phyloP scores from a whole-genome alignment of 2,113 vertebrate genomes.

The Stigmatopora nigra region DNA sequence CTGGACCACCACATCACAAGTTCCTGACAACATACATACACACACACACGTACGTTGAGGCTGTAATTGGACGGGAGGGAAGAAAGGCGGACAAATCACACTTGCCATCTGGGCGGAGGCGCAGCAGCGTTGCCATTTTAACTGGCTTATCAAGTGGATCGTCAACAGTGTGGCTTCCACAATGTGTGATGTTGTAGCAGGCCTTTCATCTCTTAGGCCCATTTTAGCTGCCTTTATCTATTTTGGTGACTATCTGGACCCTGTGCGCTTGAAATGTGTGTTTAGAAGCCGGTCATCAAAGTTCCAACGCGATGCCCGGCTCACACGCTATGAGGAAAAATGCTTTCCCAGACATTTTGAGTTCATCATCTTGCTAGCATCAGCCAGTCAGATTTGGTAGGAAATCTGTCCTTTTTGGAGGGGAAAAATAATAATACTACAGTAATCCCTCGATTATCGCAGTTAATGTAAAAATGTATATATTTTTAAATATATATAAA shows the following conservation, averaged over 20 bases:
- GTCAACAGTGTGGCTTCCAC: not conserved
- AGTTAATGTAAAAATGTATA: no score
- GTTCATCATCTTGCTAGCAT: not conserved
- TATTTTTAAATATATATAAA: no score
- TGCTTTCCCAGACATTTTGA: not conserved
- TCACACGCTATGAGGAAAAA: slow-evolving; percentile 1
- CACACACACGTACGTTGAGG: slow-evolving; percentile 30
- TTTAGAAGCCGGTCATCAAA: not conserved
- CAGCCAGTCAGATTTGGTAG: not conserved
- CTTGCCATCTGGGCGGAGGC: slow-evolving; percentile 55
- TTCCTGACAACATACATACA: slow-evolving; percentile 38
- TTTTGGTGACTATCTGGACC: not conserved
- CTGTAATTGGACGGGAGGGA: slow-evolving; percentile 48
- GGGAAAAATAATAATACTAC: no score
- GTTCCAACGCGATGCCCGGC: not conserved
- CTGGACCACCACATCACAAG: slow-evolving; percentile 75
- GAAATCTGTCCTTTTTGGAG: not conserved
- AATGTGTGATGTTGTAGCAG: not conserved
- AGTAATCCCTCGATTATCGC: no score
- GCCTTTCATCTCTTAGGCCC: slow-evolving; percentile 4
- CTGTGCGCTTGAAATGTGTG: not conserved
- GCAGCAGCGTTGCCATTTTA: slow-evolving; percentile 3
- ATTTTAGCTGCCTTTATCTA: not conserved
- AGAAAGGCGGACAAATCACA: slow-evolving; percentile 31
- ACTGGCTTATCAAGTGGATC: not conserved